These are phyloP conservation scores for Chrysocyon brachyurus DNA, from an alignment of 2,797 vertebrate species.

Conservation along the genomic window DNA sequence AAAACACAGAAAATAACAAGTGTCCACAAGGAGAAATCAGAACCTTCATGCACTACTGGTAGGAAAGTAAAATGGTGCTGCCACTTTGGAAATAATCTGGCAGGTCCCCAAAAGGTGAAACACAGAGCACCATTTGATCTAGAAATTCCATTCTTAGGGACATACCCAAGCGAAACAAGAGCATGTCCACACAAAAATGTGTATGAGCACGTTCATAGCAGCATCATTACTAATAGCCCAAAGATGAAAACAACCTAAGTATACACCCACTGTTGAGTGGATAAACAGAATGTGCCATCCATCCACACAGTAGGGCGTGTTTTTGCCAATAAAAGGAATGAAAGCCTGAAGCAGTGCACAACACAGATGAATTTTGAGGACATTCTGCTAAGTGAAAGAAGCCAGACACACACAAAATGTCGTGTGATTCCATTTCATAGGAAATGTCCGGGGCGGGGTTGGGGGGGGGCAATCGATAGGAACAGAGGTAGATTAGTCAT, in stretches of 20 bases:
- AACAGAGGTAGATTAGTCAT: neutral
- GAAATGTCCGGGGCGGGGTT: neutral
- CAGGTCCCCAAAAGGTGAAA: neutral
- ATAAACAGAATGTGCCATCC: neutral
- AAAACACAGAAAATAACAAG: no score
- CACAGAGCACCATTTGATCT: neutral
- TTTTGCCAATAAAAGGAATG: neutral
- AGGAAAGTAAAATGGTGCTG: neutral
- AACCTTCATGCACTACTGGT: accelerated
- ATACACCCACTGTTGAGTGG: neutral
- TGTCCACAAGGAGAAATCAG: accelerated
- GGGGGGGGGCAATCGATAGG: neutral
- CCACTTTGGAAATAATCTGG: neutral
- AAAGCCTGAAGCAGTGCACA: no score
- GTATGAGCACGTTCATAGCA: no score
- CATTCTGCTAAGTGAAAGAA: neutral
- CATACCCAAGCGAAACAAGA: neutral
- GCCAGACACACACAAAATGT: neutral
- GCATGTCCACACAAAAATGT: neutral
- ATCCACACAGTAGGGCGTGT: neutral
- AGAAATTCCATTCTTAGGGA: neutral
- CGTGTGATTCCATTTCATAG: neutral
- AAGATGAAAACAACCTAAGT: neutral
- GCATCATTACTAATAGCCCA: neutral
- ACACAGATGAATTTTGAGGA: neutral